Base-by-base conservation (phyloP, 2,888 invertebrate genomes). In the Drosophila paracracens region DNA sequence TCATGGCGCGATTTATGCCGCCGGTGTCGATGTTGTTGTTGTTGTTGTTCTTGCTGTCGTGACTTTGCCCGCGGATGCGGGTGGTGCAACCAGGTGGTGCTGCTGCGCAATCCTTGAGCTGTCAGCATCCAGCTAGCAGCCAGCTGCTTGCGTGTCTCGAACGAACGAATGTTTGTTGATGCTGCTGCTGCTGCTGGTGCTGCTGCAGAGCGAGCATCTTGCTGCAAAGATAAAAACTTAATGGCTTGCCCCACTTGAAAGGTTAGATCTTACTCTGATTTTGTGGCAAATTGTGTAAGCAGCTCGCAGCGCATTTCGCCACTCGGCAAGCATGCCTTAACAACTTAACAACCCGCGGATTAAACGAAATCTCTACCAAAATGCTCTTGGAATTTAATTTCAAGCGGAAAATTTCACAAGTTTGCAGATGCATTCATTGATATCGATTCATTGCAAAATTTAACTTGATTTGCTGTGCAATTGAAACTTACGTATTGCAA, bases 1-100 rank as follows among this genome's bases (percentile, higher is more conserved):
- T 79, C 83, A 85, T 83, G 85, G 85, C 85, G 85, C 88, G 85
- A 85, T 88, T 85, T 85, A 85, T 88, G 85, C 85, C 88, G 83
- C 68, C 57, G 63, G 79, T 76, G 61, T 48, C 31, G 31, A 25
- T 43, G 50, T 40, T 65, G 65, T 10, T 53, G 46, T 13, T 48
- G 36, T 31, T 54, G 25, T 13, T 62, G 46, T 16, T 65, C 33
- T 61, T 70, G 40, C 38, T 54, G 54, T 52, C 58, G 54, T 59
- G 21, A 58, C 59, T 64, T 51, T 61, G 67, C 31, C 54, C 36
- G 69, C 70, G 70, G 43, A 57, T 57, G 57, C 43, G 57, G 57
- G 43, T 33, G 70, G 66, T 66, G 77, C 62, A 63, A n/a, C 68
- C 82, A 80, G 81, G 70, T 76, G 67, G 61, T 36, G 40, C 46